Percentiles rank a stretch among this genome's conserved stretches.
Conservation (phyloP, 2,888 invertebrate genomes). For the Bellardia bayeri region DNA sequence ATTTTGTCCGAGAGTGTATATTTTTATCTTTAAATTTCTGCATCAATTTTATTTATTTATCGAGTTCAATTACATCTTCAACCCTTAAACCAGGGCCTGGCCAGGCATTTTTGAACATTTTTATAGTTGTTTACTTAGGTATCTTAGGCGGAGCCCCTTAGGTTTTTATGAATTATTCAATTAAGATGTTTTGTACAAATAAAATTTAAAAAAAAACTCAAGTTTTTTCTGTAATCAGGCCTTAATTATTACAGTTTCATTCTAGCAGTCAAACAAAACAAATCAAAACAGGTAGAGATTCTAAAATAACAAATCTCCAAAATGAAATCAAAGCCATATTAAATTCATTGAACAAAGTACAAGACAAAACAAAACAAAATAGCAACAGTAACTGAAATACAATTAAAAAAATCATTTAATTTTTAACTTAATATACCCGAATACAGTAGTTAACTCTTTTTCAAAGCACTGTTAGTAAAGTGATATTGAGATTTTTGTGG, state of each 20-base stretch:
- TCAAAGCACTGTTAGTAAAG: constrained; percentile 36
- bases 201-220: too few species aligned
- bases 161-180: too few species aligned
- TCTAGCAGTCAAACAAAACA: neutral
- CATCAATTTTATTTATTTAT: too few species aligned
- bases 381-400: constrained; percentile 43
- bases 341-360: constrained; percentile 32
- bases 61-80: too few species aligned
- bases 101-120: too few species aligned
- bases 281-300: neutral
- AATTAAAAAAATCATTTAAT: constrained; percentile 60
- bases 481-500: constrained; percentile 31
- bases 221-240: too few species aligned
- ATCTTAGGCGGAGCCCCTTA: too few species aligned
- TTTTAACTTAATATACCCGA: constrained; percentile 47
- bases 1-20: too few species aligned
- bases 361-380: neutral
- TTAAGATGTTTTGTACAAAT: too few species aligned
- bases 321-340: constrained; percentile 25
- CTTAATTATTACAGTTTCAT: neutral
- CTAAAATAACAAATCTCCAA: neutral
- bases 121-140: too few species aligned
- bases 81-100: too few species aligned
- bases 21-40: too few species aligned
- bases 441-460: constrained; percentile 26